phyloP scores from a whole-genome alignment of 1,140 invertebrate genomes.

The Atta colombica region DNA sequence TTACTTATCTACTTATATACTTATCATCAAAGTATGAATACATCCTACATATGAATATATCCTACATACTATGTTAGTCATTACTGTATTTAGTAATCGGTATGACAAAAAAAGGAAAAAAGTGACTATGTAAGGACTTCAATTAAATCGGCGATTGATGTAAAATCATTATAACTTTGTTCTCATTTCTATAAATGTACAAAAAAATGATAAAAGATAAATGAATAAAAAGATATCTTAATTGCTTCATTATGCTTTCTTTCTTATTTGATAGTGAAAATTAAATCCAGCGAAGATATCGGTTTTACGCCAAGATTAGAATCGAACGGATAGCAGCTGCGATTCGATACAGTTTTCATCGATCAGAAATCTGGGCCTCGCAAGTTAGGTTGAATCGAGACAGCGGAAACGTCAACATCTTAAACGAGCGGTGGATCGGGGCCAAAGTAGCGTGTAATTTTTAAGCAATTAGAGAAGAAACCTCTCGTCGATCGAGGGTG shows the following conservation, averaged over 20 bases:
- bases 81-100: not conserved
- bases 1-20: no score
- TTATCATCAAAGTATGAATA: no score
- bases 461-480: conserved; percentile 77
- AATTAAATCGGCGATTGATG: not conserved
- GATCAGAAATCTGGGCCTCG: conserved; percentile 33
- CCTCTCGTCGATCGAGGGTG: conserved; percentile 51
- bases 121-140: not conserved
- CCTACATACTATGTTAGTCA: no score
- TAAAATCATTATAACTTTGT: not conserved
- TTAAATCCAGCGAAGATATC: not conserved
- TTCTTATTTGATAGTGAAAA: not conserved
- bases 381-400: conserved; percentile 33
- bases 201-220: not conserved
- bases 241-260: not conserved
- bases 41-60: no score
- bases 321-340: conserved; percentile 26
- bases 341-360: not conserved
- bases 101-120: not conserved
- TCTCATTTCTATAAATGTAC: not conserved
- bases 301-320: not conserved
- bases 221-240: not conserved
- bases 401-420: conserved; percentile 42
- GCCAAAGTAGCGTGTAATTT: conserved; percentile 81
- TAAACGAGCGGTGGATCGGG: conserved; percentile 42